Evolutionary conservation across 2,113 vertebrate species (phyloP).

Genomic region (Campylorhamphus procurvoides): DNA sequence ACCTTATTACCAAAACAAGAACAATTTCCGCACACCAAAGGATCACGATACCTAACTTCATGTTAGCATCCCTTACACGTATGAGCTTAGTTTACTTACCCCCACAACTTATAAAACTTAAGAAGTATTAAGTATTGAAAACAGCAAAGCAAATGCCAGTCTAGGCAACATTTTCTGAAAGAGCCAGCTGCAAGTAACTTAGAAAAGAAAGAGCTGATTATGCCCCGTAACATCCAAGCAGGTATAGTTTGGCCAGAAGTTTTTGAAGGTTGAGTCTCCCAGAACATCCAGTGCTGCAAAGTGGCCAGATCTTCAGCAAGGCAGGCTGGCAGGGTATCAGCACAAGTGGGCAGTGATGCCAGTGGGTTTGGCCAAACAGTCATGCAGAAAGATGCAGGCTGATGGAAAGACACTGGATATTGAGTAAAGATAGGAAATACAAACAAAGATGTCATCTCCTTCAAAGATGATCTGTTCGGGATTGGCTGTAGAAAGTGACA

Average conservation of each 20-base stretch:
- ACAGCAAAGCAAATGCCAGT: background rate
- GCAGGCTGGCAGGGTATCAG: background rate
- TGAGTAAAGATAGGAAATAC: background rate
- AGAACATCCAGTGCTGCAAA: background rate
- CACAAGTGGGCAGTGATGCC: background rate
- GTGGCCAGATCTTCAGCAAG: background rate
- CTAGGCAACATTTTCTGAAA: background rate
- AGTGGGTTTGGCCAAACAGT: background rate
- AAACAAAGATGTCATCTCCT: background rate
- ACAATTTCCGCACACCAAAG: background rate
- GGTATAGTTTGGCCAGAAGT: background rate
- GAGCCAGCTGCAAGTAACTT: background rate
- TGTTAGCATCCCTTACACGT: background rate
- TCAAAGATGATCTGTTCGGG: background rate
- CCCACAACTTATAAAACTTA: background rate
- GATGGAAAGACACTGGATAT: background rate
- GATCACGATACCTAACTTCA: background rate
- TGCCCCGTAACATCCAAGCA: background rate
- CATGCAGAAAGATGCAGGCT: background rate
- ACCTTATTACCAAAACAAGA: background rate
- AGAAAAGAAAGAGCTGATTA: background rate
- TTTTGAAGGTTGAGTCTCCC: background rate
- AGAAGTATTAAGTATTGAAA: background rate
- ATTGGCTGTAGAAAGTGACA: background rate
- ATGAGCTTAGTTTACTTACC: background rate